phyloP scores from a whole-genome alignment of 1,140 invertebrate genomes.

The Macrocentrus cingulum region DNA sequence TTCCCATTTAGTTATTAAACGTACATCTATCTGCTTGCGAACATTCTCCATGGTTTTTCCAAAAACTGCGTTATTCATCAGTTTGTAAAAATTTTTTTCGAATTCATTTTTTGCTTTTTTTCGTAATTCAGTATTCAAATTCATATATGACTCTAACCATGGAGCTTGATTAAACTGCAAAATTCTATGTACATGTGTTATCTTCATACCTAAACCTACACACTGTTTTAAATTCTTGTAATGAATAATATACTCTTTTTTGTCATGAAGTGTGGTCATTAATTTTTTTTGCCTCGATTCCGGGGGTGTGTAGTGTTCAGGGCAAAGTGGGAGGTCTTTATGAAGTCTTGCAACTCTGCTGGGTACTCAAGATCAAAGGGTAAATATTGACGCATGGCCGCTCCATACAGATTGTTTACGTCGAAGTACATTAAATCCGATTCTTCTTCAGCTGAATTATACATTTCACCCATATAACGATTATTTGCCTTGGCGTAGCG shows the following conservation, averaged over 20 bases:
- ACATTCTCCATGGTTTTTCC: conserved; percentile 4
- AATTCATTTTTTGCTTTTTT: neutral
- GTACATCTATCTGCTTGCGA: conserved; percentile 49
- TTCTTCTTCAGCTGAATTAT: conserved; percentile 42
- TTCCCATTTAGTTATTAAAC: conserved; percentile 33
- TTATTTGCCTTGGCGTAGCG: conserved; percentile 56
- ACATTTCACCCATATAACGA: conserved; percentile 44
- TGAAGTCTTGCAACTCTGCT: conserved; percentile 41
- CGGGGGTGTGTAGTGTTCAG: conserved; percentile 42
- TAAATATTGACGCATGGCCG: too few species aligned
- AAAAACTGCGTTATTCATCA: too few species aligned
- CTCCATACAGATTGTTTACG: conserved; percentile 48
- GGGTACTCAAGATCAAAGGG: conserved; percentile 25
- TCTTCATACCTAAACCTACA: conserved; percentile 29
- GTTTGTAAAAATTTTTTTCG: neutral
- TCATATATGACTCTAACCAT: conserved; percentile 44
- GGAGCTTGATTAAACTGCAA: conserved; percentile 58
- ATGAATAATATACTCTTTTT: conserved; percentile 31
- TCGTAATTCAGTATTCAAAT: conserved; percentile 38
- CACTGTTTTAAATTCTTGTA: conserved; percentile 47
- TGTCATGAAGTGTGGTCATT: conserved; percentile 36
- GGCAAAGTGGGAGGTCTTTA: too few species aligned
- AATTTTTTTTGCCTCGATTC: too few species aligned
- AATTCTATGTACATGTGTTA: conserved; percentile 46
- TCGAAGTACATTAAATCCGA: conserved; percentile 44